Evolutionary conservation across 2,113 vertebrate genomes (phyloP).

Genomic region (Pterocles gutturalis): DNA sequence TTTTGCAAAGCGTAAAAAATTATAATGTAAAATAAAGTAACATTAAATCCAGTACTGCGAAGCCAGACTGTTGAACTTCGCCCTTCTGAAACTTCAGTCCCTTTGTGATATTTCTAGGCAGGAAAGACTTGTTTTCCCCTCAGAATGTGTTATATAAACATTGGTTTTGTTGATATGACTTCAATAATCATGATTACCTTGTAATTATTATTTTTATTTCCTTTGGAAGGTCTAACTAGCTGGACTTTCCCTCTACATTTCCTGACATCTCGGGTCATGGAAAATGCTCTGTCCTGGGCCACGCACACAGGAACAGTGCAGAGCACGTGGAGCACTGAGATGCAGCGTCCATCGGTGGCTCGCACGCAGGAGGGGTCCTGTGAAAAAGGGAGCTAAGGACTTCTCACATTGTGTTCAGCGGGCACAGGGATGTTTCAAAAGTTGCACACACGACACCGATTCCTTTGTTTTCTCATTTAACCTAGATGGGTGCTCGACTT

Average conservation of each 20-base stretch:
- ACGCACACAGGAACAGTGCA: fast-evolving
- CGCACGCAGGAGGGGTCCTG: fast-evolving
- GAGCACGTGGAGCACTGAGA: fast-evolving
- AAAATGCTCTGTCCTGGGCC: fast-evolving
- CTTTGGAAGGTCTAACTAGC: not conserved
- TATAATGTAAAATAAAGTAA: not conserved
- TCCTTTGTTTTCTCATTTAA: not conserved
- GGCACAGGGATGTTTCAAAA: too few species aligned
- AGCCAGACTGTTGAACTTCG: not conserved
- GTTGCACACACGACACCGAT: fast-evolving
- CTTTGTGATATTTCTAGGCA: not conserved
- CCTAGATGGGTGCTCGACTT: fast-evolving
- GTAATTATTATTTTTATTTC: not conserved
- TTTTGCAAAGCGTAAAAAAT: not conserved
- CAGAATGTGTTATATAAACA: not conserved
- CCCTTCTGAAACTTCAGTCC: not conserved
- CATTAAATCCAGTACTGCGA: not conserved
- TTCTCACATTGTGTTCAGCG: fast-evolving
- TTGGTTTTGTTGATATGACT: not conserved
- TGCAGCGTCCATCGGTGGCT: fast-evolving
- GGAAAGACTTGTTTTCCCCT: not conserved
- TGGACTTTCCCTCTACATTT: not conserved
- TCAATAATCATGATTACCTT: not conserved
- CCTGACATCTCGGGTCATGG: fast-evolving
- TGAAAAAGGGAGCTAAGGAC: not conserved